phyloP scores from a whole-genome alignment of 30 jellyfish, hydroid and myxozoan species.

The Clytia hemisphaerica region DNA sequence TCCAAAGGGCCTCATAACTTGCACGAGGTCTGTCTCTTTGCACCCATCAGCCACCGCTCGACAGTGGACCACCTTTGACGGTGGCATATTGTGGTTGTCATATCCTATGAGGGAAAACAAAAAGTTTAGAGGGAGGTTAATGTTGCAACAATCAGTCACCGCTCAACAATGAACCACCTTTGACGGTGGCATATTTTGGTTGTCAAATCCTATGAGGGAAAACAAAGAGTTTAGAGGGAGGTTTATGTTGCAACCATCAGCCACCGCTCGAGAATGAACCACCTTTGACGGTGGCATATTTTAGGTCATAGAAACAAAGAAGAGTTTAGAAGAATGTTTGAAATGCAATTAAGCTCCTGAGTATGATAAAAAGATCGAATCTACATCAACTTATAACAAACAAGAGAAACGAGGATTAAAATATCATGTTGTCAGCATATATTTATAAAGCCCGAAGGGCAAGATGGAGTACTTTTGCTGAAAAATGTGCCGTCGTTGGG shows the following conservation, averaged over 20 bases:
- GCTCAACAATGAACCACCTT: slow-evolving; percentile 96
- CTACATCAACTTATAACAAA: not conserved
- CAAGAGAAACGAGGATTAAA: not conserved
- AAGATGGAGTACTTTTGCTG: too few species aligned
- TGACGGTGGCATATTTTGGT: slow-evolving; percentile 98
- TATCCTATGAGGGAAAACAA: not conserved
- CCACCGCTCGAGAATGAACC: slow-evolving; percentile 96
- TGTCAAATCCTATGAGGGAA: slow-evolving; percentile 35
- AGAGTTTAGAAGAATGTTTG: not conserved
- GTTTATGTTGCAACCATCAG: slow-evolving; percentile 73
- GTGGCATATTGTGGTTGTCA: slow-evolving; percentile 98
- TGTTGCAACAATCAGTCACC: slow-evolving; percentile 89
- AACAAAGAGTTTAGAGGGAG: not conserved
- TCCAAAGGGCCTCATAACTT: slow-evolving; percentile 95
- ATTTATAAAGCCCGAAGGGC: too few species aligned
- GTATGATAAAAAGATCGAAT: not conserved
- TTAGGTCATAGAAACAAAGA: slow-evolving; percentile 48
- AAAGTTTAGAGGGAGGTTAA: not conserved
- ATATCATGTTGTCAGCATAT: not conserved
- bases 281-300: slow-evolving; percentile 98
- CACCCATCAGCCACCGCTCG: slow-evolving; percentile 99
- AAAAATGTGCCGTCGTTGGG: too few species aligned
- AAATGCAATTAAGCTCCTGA: slow-evolving; percentile 58
- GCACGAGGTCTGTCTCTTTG: slow-evolving; percentile 91
- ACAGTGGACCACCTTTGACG: slow-evolving; percentile 93